Evolutionary conservation across 2,113 vertebrate genomes (phyloP).

Genomic region (Hemiscyllium ocellatum): DNA sequence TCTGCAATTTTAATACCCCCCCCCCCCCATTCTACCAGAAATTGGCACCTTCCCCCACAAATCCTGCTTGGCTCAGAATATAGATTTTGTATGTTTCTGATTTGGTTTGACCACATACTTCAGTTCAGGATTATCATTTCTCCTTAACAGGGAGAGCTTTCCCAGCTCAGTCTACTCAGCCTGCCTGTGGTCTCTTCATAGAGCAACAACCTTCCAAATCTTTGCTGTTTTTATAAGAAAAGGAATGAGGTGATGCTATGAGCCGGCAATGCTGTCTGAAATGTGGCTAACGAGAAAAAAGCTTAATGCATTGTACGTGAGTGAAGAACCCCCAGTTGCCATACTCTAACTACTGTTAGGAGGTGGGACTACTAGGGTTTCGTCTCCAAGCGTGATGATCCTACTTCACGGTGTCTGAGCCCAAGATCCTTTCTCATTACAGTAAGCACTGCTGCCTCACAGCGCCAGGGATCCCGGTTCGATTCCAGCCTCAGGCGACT

Average conservation of each 20-base stretch:
- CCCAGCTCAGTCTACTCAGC: background rate
- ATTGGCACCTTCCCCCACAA: background rate
- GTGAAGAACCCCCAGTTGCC: background rate
- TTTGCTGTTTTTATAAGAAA: background rate
- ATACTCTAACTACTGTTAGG: background rate
- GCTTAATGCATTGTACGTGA: background rate
- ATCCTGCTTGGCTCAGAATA: background rate
- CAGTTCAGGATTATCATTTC: background rate
- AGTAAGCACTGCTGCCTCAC: too few relatives aligned
- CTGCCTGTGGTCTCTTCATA: background rate
- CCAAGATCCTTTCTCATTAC: background rate
- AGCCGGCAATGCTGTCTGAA: background rate
- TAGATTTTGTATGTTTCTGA: background rate
- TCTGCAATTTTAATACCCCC: background rate
- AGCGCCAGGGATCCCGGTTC: too few relatives aligned
- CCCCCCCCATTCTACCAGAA: background rate
- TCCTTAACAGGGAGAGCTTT: background rate
- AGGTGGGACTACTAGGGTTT: background rate
- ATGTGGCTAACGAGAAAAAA: background rate
- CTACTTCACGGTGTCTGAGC: background rate
- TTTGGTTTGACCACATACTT: too few relatives aligned
- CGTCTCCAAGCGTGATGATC: background rate
- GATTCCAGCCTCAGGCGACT: too few relatives aligned
- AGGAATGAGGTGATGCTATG: background rate
- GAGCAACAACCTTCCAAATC: background rate